Conservation (phyloP, 2,113 vertebrate genomes). For the Raja brachyura region DNA sequence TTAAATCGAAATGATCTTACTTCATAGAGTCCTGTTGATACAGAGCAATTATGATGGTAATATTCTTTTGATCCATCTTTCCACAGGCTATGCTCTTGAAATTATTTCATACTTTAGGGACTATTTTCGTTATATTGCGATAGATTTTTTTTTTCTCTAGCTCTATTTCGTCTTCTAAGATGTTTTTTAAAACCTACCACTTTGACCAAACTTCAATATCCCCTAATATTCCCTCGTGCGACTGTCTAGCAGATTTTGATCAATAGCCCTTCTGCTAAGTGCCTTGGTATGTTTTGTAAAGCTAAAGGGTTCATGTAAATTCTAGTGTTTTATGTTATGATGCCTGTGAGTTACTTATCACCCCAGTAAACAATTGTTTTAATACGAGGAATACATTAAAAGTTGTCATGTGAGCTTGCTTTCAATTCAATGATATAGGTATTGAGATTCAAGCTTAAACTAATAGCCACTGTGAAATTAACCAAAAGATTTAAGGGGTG, state of each 20-base stretch:
- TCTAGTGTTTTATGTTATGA: no score
- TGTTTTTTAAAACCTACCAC: neutral
- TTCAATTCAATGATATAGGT: no score
- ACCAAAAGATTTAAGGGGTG: no score
- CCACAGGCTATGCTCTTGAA: neutral
- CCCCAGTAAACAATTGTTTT: no score
- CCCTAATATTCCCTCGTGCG: neutral
- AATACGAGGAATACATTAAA: no score
- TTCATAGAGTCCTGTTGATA: neutral
- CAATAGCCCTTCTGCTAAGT: neutral
- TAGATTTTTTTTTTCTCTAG: neutral
- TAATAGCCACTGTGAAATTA: no score
- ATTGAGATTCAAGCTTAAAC: no score
- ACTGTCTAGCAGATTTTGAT: no score
- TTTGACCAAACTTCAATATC: neutral
- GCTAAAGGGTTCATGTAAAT: neutral
- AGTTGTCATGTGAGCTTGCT: no score
- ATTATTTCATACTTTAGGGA: neutral
- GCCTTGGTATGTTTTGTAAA: neutral
- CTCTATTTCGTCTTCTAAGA: neutral
- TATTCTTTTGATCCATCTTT: neutral
- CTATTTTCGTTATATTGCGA: neutral
- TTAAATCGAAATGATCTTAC: constrained; percentile 3
- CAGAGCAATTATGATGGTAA: neutral
- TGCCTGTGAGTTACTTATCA: no score